Percentiles rank a stretch among this genome's conserved stretches.
These are phyloP conservation scores for Dallia pectoralis DNA, from an alignment of 2,797 vertebrate species.

Conservation along the genomic window DNA sequence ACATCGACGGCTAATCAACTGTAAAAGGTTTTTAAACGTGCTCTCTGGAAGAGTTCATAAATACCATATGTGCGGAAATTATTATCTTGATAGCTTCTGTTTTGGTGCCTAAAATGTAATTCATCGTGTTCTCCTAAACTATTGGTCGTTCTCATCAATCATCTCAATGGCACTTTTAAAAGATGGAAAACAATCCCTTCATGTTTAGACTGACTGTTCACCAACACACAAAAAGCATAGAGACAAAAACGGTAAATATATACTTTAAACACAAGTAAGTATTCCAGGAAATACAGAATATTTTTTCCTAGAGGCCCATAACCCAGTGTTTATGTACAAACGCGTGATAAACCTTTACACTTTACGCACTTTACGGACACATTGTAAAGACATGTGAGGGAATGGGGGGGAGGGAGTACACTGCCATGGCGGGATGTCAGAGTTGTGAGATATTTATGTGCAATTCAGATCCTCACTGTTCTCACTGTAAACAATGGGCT, in stretches of 20 bases:
- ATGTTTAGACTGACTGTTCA: neutral
- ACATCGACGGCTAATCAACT: no score
- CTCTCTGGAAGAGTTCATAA: no score
- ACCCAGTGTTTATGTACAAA: constrained; percentile 43
- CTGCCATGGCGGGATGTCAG: constrained; percentile 39
- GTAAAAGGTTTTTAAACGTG: no score
- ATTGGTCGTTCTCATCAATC: no score
- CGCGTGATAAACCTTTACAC: constrained; percentile 47
- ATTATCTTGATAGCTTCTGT: no score
- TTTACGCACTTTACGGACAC: constrained; percentile 46
- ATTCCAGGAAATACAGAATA: constrained; percentile 18
- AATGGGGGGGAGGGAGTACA: neutral
- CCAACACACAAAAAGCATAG: neutral
- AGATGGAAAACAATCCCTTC: neutral
- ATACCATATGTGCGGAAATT: no score
- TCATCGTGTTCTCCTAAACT: no score
- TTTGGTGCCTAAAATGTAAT: no score
- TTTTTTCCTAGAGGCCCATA: constrained; percentile 32
- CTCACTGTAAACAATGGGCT: constrained; percentile 73
- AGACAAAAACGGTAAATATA: neutral
- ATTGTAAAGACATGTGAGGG: constrained; percentile 32
- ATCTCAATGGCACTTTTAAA: neutral
- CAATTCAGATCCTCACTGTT: constrained; percentile 72
- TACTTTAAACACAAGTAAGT: neutral
- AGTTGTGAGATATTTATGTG: constrained; percentile 70